Percentiles rank a stretch among this genome's conserved stretches.
Conservation (phyloP, 1,140 invertebrate genomes). For the Macrosteles quadrilineatus region DNA sequence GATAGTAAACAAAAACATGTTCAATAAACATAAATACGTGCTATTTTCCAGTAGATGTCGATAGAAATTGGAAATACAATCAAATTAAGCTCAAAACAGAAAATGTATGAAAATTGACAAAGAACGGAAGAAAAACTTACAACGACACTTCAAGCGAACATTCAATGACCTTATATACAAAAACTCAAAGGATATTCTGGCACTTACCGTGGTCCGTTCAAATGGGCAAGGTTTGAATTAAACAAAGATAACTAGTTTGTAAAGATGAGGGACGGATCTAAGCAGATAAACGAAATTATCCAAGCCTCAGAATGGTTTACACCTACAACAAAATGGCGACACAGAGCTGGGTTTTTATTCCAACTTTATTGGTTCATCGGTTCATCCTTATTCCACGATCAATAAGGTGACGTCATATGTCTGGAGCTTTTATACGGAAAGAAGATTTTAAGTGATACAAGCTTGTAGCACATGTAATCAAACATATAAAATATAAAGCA, state of each 20-base stretch:
- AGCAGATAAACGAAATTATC: slow-evolving; percentile 49
- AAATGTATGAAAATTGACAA: slow-evolving; percentile 1
- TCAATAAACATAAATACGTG: too few species aligned
- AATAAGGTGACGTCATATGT: slow-evolving; percentile 40
- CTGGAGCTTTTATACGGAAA: not conserved
- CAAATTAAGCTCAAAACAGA: too few species aligned
- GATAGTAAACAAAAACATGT: too few species aligned
- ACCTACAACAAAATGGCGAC: slow-evolving; percentile 58
- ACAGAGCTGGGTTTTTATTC: not conserved
- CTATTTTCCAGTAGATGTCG: too few species aligned
- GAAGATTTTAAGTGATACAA: too few species aligned
- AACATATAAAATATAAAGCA: too few species aligned
- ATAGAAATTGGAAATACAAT: too few species aligned
- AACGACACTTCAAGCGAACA: not conserved
- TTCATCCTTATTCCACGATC: slow-evolving; percentile 38
- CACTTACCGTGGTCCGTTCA: slow-evolving; percentile 66
- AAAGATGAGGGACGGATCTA: slow-evolving; percentile 56
- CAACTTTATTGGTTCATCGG: not conserved
- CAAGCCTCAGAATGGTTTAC: slow-evolving; percentile 37
- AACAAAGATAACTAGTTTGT: slow-evolving; percentile 58
- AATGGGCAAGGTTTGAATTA: slow-evolving; percentile 64
- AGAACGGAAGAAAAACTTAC: not conserved
- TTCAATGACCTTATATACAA: not conserved
- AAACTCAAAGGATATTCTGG: not conserved
- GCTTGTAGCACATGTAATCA: too few species aligned